These are phyloP conservation scores for Cydia fagiglandana DNA, from an alignment of 1,140 invertebrate species.

Conservation along the genomic window DNA sequence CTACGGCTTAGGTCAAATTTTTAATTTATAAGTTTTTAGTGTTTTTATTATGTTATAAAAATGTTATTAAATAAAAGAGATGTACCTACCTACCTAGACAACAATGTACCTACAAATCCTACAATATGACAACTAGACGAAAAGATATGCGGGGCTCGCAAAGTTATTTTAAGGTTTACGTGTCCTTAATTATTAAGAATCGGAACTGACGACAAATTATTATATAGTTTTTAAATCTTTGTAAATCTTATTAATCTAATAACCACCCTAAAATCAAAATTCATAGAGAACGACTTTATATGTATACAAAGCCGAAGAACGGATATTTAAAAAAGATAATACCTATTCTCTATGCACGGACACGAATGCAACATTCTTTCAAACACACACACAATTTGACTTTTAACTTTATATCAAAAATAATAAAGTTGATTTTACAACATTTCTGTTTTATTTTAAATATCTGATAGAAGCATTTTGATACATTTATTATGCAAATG, in stretches of 20 bases:
- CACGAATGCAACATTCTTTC: constrained; percentile 9
- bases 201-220: neutral
- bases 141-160: no score
- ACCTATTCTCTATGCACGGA: neutral
- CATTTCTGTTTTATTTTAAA: neutral
- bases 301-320: neutral
- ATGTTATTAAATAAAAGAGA: no score
- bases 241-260: neutral
- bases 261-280: neutral
- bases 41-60: no score
- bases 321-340: constrained; percentile 3
- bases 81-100: no score
- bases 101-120: no score
- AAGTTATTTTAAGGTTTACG: neutral
- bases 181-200: constrained; percentile 8
- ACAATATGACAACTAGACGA: no score
- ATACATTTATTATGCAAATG: constrained; percentile 19
- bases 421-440: neutral
- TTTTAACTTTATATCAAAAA: neutral
- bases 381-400: neutral
- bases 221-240: neutral
- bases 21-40: no score
- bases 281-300: neutral
- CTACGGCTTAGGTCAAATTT: no score
- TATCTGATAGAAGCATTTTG: neutral